phyloP scores from a whole-genome alignment of 2,797 vertebrate genomes.

The Chaunax sp. region DNA sequence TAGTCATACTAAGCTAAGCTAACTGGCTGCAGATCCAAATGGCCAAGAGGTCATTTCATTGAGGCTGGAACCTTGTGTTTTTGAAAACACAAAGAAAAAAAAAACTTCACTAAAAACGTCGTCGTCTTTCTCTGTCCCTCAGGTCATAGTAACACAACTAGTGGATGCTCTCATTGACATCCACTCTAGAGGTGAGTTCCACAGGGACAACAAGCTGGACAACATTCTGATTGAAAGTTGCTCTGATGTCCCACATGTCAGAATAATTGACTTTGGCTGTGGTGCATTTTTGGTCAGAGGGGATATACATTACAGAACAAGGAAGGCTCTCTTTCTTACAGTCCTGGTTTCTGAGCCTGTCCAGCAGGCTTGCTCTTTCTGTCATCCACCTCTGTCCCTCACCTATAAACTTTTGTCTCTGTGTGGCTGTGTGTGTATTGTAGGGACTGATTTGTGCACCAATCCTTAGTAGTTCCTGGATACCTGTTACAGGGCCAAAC shows the following conservation, averaged over 20 bases:
- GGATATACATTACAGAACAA: not conserved
- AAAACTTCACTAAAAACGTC: too few species aligned
- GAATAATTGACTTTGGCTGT: constrained; percentile 21
- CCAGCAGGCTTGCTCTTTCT: not conserved
- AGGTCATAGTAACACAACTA: constrained; percentile 5
- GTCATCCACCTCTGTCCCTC: not conserved
- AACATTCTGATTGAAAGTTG: constrained; percentile 1
- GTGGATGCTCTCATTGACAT: not conserved
- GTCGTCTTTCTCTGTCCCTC: not conserved
- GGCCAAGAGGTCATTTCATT: too few species aligned
- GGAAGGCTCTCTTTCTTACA: not conserved
- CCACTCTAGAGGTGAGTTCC: constrained; percentile 1
- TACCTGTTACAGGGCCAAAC: not conserved
- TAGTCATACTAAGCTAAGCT: too few species aligned
- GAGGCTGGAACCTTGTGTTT: too few species aligned
- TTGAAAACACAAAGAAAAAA: too few species aligned
- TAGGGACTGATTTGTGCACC: not conserved
- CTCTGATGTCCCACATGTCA: not conserved
- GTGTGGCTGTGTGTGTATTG: not conserved
- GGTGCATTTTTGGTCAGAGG: not conserved
- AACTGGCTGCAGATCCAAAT: too few species aligned
- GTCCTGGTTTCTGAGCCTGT: not conserved
- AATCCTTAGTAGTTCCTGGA: not conserved
- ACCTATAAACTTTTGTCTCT: not conserved
- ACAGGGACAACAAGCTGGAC: constrained; percentile 14